Percentiles rank a stretch among this genome's conserved stretches.
phyloP scores from a whole-genome alignment of 2,113 vertebrate genomes.

The Elanus axillaris region DNA sequence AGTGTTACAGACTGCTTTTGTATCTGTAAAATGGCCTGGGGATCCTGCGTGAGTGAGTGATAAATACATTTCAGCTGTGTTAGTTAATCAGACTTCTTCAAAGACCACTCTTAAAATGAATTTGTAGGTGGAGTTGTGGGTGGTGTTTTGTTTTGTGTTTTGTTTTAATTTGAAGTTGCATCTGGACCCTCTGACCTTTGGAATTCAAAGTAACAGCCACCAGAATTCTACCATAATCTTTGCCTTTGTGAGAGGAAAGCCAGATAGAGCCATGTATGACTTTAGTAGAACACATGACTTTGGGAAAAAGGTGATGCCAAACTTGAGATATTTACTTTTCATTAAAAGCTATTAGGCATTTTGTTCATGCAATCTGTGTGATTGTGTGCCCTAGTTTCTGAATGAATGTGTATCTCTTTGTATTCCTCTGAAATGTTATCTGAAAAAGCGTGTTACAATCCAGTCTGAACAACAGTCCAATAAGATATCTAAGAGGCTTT shows the following conservation, averaged over 20 bases:
- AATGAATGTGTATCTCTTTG: not conserved
- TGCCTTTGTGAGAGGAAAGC: not conserved
- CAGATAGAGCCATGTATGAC: not conserved
- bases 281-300: not conserved
- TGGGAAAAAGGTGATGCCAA: not conserved
- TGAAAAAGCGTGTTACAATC: not conserved
- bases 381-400: not conserved
- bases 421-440: not conserved
- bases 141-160: not conserved
- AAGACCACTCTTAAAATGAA: not conserved
- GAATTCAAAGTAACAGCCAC: not conserved
- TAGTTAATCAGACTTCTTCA: not conserved
- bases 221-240: not conserved
- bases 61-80: not conserved
- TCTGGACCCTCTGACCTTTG: not conserved
- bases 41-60: not conserved
- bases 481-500: not conserved
- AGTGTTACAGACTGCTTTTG: not conserved
- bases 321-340: not conserved
- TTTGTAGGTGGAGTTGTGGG: not conserved
- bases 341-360: not conserved
- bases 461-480: not conserved
- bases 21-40: not conserved
- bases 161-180: not conserved
- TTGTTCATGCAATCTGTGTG: not conserved